phyloP scores from a whole-genome alignment of 1,140 invertebrate species.

The Platorchestia sp. region DNA sequence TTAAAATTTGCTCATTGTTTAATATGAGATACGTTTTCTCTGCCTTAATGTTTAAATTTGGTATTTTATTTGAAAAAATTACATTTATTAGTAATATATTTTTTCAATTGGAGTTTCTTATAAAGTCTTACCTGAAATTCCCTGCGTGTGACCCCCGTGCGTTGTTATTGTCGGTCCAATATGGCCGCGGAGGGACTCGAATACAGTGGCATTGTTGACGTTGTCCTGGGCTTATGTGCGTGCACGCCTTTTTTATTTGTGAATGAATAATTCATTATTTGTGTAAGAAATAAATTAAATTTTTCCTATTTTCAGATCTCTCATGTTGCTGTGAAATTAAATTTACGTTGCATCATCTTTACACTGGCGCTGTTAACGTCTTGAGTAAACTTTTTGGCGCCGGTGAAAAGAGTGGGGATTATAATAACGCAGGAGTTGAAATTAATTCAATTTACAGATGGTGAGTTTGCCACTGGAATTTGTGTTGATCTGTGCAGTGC shows the following conservation, averaged over 20 bases:
- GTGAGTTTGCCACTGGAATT: not conserved
- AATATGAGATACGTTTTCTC: not conserved
- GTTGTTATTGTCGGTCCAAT: conserved; percentile 55
- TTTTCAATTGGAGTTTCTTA: not conserved
- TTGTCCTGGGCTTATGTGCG: not conserved
- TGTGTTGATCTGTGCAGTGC: not conserved
- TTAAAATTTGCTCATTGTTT: not conserved
- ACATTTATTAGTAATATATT: not conserved
- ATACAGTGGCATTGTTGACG: conserved; percentile 37
- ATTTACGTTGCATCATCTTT: not conserved
- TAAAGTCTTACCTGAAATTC: conserved; percentile 20
- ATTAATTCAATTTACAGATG: not conserved
- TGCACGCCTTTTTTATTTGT: not conserved
- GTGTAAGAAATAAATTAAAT: not conserved
- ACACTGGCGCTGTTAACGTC: not conserved
- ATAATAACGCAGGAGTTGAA: not conserved
- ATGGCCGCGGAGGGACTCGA: conserved; percentile 9
- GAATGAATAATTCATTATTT: not conserved
- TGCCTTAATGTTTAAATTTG: not conserved
- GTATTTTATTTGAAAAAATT: not conserved
- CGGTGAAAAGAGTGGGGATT: not conserved
- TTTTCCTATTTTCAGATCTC: not conserved
- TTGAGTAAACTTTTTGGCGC: not conserved
- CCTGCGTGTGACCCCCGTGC: conserved; percentile 47
- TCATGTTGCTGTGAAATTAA: not conserved